These are phyloP conservation scores for Equus quagga DNA, from an alignment of 2,113 vertebrate species.

Conservation along the genomic window DNA sequence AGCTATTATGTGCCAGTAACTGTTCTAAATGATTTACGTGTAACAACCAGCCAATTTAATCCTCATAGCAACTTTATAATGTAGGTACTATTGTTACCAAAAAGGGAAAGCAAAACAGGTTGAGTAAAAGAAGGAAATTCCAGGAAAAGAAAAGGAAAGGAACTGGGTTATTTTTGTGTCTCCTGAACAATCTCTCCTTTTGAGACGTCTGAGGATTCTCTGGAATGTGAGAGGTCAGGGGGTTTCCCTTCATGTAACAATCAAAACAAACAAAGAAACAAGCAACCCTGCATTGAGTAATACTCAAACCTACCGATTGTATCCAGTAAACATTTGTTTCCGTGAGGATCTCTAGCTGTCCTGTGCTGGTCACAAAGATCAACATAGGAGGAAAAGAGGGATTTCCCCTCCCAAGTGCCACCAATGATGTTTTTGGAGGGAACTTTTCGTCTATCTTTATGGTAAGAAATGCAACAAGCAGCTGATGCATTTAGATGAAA, in stretches of 20 bases:
- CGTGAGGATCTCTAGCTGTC: background rate
- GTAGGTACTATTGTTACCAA: background rate
- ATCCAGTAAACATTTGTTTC: fast-evolving
- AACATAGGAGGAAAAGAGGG: background rate
- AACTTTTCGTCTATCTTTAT: background rate
- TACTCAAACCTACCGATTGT: fast-evolving
- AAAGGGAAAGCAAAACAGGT: background rate
- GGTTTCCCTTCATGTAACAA: background rate
- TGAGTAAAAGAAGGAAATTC: background rate
- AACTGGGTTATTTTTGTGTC: background rate
- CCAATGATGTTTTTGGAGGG: background rate
- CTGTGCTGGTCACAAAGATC: background rate
- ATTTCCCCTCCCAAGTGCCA: background rate
- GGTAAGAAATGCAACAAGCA: background rate
- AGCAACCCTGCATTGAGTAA: fast-evolving
- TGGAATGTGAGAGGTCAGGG: background rate
- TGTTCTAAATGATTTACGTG: background rate
- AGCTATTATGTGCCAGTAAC: background rate
- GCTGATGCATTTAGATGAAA: fast-evolving
- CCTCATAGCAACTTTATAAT: background rate
- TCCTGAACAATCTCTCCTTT: background rate
- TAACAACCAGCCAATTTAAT: background rate
- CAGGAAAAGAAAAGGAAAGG: background rate
- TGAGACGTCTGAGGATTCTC: background rate
- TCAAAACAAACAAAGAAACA: conserved; percentile 5